Evolutionary conservation across 2,888 invertebrate species (phyloP), one percentile per base, ranked within the genome.

Genomic region (Caenorhabditis sp.): DNA sequence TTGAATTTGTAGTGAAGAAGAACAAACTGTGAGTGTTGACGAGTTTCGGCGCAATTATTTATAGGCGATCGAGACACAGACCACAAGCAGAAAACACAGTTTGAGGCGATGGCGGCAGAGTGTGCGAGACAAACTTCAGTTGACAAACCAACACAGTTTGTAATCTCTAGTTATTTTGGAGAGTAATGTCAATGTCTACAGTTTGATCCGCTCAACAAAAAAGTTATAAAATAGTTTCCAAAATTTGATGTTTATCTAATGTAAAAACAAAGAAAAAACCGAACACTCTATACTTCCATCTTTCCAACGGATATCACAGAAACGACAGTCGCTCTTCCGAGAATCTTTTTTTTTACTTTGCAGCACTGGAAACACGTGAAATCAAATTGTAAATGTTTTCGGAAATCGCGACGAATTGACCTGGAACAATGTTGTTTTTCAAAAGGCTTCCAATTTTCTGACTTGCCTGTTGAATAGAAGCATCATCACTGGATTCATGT

Each of bases 401-500:
- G 5, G 37, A 32, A n/a, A 35, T 37, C 35, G 15, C 37, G 35
- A 18, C 58, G 35, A 11, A 58, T 35, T 9, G 58, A 35, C 8
- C 58, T 58, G 37, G 20, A 58, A 35, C 2, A 35, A 58, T 20
- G 9, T 35, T 4, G 11, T 15, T n/a, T n/a, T n/a, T n/a, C n/a
- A n/a, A n/a, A n/a, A n/a, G n/a, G n/a, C n/a, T n/a, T n/a, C n/a
- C n/a, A n/a, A n/a, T n/a, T n/a, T n/a, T n/a, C n/a, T n/a, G n/a
- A 40, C 60, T 61, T 24, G 64, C 71, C 35, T 50, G 28, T 72
- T 72, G 20, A 72, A 65, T 15, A 72, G 1, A 6, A 72, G 13
- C 72, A 65, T 58, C 56, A 72, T 55, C 13, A 65, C 20, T n/a
- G 74, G 74, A 51, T 74, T 74, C 18, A 74, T 58, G 28, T 74